Base-by-base conservation (phyloP, 2,113 vertebrate species). In the Atrichornis clamosus region DNA sequence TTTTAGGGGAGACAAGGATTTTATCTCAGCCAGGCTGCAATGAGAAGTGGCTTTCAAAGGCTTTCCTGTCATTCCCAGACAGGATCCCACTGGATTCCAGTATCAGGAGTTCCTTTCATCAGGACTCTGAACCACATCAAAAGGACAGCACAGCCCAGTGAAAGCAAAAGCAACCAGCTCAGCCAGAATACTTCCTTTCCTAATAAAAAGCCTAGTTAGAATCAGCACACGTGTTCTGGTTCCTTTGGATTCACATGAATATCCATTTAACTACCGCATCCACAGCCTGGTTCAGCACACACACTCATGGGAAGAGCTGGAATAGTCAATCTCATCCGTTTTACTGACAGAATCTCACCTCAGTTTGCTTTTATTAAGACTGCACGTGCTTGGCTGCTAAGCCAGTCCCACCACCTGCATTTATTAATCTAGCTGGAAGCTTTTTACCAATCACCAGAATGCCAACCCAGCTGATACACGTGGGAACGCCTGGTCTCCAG, bases 311-410 rank as follows among this genome's bases (percentile, higher is more conserved):
- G 16, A 68, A 41, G 60, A 74, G 58, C 74, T 6, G 1, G 37
- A 89, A 53, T 74, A 42, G 17, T 13, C 64, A 21, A 50, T 8
- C 60, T 56, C 91, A 87, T 84, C 73, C 26, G 47, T 87, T 95
- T 69, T 26, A 81, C 76, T 60, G 73, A 87, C 80, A 94, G 13
- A 84, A 42, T 30, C 63, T 73, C 59, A 6, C 64, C 65, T 65
- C 90, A 73, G 50, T 86, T 90, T 46, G 62, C 92, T 81, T 77
- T 90, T 81, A 59, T 63, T n/a, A 59, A 65, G 42, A 87, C 79
- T 1, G 7, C 24, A 20, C 11, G 1, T n/a, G 33, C 76, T 49
- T 42, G 50, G 42, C 83, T 68, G 72, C 89, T 81, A 59, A 78
- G 46, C 79, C 67, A 64, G 78, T 24, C 46, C 53, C 49, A 7